phyloP scores from a whole-genome alignment of 2,888 invertebrate species.

The Drosophila rubida region DNA sequence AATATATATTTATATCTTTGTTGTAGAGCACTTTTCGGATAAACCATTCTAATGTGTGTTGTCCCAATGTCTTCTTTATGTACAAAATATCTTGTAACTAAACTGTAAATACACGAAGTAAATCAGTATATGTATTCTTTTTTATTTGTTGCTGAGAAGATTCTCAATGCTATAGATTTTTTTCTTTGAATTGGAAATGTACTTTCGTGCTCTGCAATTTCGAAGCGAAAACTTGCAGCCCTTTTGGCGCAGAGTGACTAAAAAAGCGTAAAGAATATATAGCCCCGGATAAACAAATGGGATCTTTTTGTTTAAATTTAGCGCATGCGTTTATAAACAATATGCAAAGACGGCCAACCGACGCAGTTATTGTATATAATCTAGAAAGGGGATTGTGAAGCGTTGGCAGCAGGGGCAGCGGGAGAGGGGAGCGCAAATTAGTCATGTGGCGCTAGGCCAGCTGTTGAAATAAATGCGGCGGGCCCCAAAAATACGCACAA shows the following conservation, averaged over 20 bases:
- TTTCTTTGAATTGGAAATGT: too few species aligned
- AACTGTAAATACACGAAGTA: background rate
- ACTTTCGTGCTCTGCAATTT: background rate
- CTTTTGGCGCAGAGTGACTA: conserved; percentile 18
- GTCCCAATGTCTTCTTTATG: too few species aligned
- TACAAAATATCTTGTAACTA: background rate
- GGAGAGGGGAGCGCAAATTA: conserved; percentile 26
- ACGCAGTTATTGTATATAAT: conserved; percentile 34
- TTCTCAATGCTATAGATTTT: too few species aligned
- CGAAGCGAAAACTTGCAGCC: background rate
- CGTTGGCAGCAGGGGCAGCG: background rate
- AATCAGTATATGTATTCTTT: too few species aligned
- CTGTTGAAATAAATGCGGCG: conserved; percentile 51
- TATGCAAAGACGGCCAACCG: conserved; percentile 49
- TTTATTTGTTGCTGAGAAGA: too few species aligned
- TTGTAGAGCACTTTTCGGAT: too few species aligned
- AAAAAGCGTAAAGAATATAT: conserved; percentile 19
- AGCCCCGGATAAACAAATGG: conserved; percentile 49
- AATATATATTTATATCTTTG: too few species aligned
- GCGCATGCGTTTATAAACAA: conserved; percentile 74
- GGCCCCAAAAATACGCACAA: conserved; percentile 41
- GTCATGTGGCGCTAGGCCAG: conserved; percentile 66
- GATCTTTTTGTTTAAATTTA: conserved; percentile 70
- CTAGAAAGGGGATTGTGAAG: background rate
- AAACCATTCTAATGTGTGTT: too few species aligned